phyloP scores from a whole-genome alignment of 2,113 vertebrate species.

The Larimichthys polyactis region DNA sequence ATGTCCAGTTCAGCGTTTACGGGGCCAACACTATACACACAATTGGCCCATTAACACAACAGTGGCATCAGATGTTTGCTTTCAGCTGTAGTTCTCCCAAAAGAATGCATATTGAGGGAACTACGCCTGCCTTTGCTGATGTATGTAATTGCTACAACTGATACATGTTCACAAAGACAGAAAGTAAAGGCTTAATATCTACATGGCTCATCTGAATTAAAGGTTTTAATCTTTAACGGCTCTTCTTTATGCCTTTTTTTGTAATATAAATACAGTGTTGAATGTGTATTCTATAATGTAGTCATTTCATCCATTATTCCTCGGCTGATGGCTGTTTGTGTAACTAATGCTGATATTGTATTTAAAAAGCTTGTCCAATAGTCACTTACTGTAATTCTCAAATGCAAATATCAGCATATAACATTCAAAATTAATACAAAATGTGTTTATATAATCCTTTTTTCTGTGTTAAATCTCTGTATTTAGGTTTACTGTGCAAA shows the following conservation, averaged over 20 bases:
- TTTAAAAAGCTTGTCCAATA: slow-evolving; percentile 2
- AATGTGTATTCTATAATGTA: neutral
- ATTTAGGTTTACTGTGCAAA: neutral
- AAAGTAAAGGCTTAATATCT: neutral
- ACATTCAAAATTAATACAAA: neutral
- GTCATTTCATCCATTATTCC: slow-evolving; percentile 1
- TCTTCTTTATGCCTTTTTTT: slow-evolving; percentile 9
- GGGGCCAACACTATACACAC: slow-evolving; percentile 51
- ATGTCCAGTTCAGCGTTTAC: slow-evolving; percentile 67
- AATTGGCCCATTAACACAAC: slow-evolving; percentile 54
- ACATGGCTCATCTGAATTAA: slow-evolving; percentile 3
- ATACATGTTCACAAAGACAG: neutral
- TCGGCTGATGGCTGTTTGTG: neutral
- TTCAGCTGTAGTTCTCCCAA: slow-evolving; percentile 14
- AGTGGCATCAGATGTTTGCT: slow-evolving; percentile 47
- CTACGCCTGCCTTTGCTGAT: slow-evolving; percentile 12
- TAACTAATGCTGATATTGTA: neutral
- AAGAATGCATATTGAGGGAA: slow-evolving; percentile 1
- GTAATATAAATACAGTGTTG: neutral
- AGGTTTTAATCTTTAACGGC: slow-evolving; percentile 33
- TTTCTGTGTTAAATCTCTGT: neutral
- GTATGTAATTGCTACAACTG: neutral
- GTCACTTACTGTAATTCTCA: neutral
- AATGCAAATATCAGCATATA: neutral
- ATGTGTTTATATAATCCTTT: neutral